These are phyloP conservation scores for Emys orbicularis DNA, from an alignment of 2,797 vertebrate species.

Conservation along the genomic window DNA sequence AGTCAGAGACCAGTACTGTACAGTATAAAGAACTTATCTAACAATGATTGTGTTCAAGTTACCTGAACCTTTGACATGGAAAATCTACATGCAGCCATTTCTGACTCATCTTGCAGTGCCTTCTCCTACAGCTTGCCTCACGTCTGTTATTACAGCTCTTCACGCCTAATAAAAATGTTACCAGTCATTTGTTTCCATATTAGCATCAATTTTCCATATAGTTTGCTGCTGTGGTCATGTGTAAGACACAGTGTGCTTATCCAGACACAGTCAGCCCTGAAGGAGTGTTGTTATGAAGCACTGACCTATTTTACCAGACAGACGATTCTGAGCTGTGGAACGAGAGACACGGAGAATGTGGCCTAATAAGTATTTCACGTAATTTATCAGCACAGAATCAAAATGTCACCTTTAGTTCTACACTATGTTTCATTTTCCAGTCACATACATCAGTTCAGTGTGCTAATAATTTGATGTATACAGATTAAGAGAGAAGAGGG, in stretches of 20 bases:
- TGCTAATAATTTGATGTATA: neutral
- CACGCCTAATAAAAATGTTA: neutral
- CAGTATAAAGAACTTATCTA: neutral
- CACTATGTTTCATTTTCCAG: neutral
- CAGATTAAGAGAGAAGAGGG: neutral
- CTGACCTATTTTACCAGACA: conserved; percentile 84
- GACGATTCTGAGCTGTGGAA: conserved; percentile 25
- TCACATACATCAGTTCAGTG: neutral
- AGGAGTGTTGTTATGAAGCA: conserved; percentile 73
- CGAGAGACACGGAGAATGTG: neutral
- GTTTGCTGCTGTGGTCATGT: conserved; percentile 4
- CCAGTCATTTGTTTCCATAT: neutral
- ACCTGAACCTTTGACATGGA: neutral
- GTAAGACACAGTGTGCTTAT: neutral
- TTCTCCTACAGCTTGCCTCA: conserved; percentile 11
- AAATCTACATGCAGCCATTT: fast-evolving
- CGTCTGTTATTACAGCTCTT: neutral
- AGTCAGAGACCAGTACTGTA: neutral
- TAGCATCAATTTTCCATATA: fast-evolving
- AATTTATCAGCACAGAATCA: neutral
- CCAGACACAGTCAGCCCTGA: conserved; percentile 68
- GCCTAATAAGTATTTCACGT: neutral
- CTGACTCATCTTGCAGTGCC: neutral
- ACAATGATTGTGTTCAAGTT: neutral
- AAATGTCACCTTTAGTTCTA: neutral